Evolutionary conservation across 2,113 vertebrate genomes (phyloP).

Genomic region (Mobula birostris): DNA sequence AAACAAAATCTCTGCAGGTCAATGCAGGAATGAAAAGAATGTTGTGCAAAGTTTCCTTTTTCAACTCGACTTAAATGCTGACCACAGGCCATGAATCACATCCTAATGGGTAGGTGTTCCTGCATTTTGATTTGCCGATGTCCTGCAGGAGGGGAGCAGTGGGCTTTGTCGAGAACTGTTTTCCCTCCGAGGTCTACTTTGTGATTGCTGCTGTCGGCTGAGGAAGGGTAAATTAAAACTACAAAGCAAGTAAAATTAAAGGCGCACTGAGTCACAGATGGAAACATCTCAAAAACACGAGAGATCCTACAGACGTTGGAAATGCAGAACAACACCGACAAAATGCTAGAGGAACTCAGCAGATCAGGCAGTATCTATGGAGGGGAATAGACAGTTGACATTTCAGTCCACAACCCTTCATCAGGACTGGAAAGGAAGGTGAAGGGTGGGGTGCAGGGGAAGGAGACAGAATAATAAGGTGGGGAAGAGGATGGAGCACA

Average conservation of each 20-base stretch:
- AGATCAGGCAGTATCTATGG: too few species aligned
- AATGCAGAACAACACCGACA: too few species aligned
- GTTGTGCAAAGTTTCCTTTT: not conserved
- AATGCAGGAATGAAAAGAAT: slow-evolving; percentile 32
- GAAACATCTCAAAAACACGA: not conserved
- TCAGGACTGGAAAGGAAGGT: too few species aligned
- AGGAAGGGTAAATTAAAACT: not conserved
- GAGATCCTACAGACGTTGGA: too few species aligned
- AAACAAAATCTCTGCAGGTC: slow-evolving; percentile 41
- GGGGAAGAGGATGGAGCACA: too few species aligned
- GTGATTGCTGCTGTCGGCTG: not conserved
- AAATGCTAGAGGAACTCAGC: too few species aligned
- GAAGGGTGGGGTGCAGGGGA: too few species aligned
- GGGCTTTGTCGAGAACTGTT: too few species aligned
- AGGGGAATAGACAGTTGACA: too few species aligned
- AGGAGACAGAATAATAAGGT: too few species aligned
- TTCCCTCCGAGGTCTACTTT: not conserved
- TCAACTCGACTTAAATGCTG: not conserved
- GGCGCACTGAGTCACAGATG: not conserved
- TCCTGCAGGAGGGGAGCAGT: not conserved
- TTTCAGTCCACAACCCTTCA: too few species aligned
- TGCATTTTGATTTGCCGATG: not conserved
- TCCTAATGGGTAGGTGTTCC: not conserved
- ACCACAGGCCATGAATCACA: not conserved
- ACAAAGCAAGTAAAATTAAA: not conserved